These are phyloP conservation scores for Pandemis heparana DNA, from an alignment of 2,888 invertebrate species.

Conservation along the genomic window DNA sequence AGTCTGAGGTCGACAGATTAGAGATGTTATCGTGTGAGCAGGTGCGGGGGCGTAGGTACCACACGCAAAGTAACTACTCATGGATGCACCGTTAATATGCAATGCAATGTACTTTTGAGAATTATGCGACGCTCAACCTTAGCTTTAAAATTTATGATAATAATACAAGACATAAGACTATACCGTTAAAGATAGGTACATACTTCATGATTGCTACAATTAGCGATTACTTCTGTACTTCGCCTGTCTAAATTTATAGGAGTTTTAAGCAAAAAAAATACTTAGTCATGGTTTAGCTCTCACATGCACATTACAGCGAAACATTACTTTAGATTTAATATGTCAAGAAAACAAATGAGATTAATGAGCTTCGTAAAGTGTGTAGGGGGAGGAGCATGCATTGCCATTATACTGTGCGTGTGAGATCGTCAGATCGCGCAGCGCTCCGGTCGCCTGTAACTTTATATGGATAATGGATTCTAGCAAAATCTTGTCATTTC, in stretches of 20 bases:
- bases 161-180: background rate
- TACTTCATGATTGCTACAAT: background rate
- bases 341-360: background rate
- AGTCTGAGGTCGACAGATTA: conserved; percentile 45
- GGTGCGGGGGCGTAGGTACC: conserved; percentile 12
- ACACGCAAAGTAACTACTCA: background rate
- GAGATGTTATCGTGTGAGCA: conserved; percentile 44
- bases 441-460: conserved; percentile 46
- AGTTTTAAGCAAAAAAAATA: too few relatives aligned
- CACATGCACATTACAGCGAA: background rate
- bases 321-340: background rate
- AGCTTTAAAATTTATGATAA: background rate
- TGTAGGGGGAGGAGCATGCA: conserved; percentile 41
- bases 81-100: background rate
- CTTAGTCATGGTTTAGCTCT: background rate
- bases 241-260: background rate
- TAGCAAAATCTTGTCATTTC: conserved; percentile 78
- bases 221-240: background rate
- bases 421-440: conserved; percentile 46
- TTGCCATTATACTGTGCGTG: conserved; percentile 54
- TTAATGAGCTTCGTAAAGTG: background rate
- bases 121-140: background rate
- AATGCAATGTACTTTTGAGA: background rate
- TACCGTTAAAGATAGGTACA: background rate
- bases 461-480: conserved; percentile 73